phyloP scores from a whole-genome alignment of 2,113 vertebrate genomes.

The Pipra filicauda region DNA sequence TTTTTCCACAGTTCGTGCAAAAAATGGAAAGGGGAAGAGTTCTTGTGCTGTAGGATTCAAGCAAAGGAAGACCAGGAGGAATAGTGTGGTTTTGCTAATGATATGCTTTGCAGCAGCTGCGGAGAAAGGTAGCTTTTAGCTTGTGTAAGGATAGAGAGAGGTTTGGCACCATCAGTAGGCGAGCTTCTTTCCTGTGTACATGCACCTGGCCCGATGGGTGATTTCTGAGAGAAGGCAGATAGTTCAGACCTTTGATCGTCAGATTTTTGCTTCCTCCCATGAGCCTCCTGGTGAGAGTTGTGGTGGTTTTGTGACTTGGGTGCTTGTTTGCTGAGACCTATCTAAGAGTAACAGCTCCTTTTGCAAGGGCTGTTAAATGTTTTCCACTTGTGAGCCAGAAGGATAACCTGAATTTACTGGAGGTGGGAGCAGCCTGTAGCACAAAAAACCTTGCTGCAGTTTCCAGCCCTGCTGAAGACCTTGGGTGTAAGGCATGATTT shows the following conservation, averaged over 20 bases:
- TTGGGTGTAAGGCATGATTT: not conserved
- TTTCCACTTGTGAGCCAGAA: not conserved
- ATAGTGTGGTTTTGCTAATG: not conserved
- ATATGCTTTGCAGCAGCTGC: not conserved
- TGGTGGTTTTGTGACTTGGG: not conserved
- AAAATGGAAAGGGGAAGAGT: not conserved
- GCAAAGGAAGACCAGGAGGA: not conserved
- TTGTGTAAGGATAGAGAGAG: not conserved
- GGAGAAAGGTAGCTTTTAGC: not conserved
- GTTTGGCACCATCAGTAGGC: not conserved
- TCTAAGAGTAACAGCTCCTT: not conserved
- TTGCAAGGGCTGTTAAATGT: not conserved
- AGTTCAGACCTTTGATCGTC: constrained; percentile 22
- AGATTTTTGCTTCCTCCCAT: not conserved
- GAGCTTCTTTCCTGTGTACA: accelerated
- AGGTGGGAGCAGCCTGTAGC: not conserved
- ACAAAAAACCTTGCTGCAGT: not conserved
- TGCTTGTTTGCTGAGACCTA: not conserved
- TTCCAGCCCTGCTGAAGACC: not conserved
- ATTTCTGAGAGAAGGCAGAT: not conserved
- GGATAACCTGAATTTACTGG: not conserved
- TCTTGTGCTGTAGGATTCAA: not conserved
- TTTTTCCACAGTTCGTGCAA: not conserved
- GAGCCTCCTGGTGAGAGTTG: not conserved
- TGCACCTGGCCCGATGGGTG: not conserved